Percentiles rank a stretch among this genome's conserved stretches.
Conservation (phyloP, 2,888 invertebrate genomes). For the Hydraecia micacea region DNA sequence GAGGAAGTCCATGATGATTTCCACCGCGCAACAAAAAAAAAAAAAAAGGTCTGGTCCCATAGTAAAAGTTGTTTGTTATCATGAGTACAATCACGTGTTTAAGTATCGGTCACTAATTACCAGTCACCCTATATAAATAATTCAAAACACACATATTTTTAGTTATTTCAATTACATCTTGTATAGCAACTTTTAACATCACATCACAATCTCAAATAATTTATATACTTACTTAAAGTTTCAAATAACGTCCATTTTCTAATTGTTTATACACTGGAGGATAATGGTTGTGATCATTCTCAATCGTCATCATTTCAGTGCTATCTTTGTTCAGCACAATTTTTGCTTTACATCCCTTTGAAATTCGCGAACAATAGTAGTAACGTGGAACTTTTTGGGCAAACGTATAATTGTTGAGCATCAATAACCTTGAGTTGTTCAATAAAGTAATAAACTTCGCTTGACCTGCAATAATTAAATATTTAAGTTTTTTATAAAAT, state of each 20-base stretch:
- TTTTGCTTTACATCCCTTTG: constrained; percentile 35
- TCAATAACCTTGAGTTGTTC: constrained; percentile 35
- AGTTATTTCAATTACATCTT: neutral
- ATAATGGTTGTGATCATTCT: constrained; percentile 28
- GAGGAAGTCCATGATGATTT: too few species aligned
- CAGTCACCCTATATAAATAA: too few species aligned
- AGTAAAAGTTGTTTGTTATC: too few species aligned
- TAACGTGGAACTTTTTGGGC: constrained; percentile 19
- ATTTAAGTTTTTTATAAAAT: neutral
- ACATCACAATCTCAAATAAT: neutral
- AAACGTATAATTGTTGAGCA: constrained; percentile 45
- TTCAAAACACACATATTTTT: neutral
- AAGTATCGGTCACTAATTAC: too few species aligned
- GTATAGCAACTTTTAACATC: neutral
- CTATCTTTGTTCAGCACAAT: constrained; percentile 16
- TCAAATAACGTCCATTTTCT: neutral
- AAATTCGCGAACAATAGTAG: constrained; percentile 42
- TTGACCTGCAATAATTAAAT: constrained; percentile 15
- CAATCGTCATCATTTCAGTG: neutral
- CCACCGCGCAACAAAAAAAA: too few species aligned
- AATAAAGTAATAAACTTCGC: constrained; percentile 9
- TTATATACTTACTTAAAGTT: neutral
- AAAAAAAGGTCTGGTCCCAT: too few species aligned
- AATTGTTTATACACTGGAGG: constrained; percentile 15
- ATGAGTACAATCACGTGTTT: too few species aligned